Percentiles rank a stretch among this genome's conserved stretches.
Conservation (phyloP, 2,797 vertebrate genomes). For the Enteromius unitaeniatus region DNA sequence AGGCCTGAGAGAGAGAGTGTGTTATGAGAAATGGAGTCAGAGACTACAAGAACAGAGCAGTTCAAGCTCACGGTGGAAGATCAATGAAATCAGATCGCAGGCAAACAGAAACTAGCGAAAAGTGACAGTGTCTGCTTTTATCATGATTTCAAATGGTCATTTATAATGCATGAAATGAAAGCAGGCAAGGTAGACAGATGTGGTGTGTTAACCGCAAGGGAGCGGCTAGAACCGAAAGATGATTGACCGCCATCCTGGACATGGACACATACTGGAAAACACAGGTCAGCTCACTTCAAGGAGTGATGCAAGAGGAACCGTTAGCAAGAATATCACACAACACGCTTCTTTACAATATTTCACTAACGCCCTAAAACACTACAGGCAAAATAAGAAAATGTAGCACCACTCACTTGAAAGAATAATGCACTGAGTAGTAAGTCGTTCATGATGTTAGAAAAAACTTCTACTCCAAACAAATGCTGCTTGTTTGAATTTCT, state of each 20-base stretch:
- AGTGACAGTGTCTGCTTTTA: conserved; percentile 24
- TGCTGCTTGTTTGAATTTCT: not conserved
- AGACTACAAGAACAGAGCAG: conserved; percentile 52
- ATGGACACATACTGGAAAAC: conserved; percentile 12
- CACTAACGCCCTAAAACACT: not conserved
- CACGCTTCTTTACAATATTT: not conserved
- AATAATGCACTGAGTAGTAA: not conserved
- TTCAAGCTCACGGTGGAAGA: conserved; percentile 47
- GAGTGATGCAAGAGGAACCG: not conserved
- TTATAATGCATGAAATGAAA: conserved; percentile 42
- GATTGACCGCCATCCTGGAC: conserved; percentile 27
- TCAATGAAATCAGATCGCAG: conserved; percentile 23
- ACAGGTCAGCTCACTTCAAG: conserved; percentile 23
- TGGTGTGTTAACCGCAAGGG: conserved; percentile 2
- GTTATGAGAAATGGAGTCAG: conserved; percentile 52
- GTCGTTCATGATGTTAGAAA: not conserved
- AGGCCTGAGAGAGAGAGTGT: conserved; percentile 47
- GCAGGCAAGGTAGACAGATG: conserved; percentile 29
- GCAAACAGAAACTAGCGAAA: conserved; percentile 50
- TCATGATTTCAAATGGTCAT: conserved; percentile 32
- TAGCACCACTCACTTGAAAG: not conserved
- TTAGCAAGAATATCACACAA: not conserved
- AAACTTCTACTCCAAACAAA: not conserved
- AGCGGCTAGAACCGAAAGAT: conserved; percentile 8
- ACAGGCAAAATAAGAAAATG: not conserved